Conservation (phyloP, 2,888 invertebrate species). For the Spilosoma lubricipeda region DNA sequence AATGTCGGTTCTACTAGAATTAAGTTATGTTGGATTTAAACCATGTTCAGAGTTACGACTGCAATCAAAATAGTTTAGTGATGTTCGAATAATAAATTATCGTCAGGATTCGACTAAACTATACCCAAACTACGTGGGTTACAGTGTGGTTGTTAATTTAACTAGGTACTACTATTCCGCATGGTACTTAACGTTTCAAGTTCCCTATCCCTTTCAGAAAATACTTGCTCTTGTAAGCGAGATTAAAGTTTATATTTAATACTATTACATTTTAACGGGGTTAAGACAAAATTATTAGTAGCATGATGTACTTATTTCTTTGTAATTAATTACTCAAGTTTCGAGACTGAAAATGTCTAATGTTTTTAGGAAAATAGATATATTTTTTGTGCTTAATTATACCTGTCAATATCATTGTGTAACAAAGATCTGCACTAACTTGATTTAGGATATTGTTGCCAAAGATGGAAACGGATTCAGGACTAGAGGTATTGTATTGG, state of each 20-base stretch:
- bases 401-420: slow-evolving; percentile 15
- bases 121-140: slow-evolving; percentile 15
- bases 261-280: slow-evolving; percentile 23
- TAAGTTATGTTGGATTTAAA: neutral
- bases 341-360: slow-evolving; percentile 41
- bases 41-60: slow-evolving; percentile 13
- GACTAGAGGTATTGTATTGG: slow-evolving; percentile 14
- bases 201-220: slow-evolving; percentile 25
- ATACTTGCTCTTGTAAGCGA: slow-evolving; percentile 23
- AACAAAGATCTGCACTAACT: neutral
- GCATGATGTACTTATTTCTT: slow-evolving; percentile 28
- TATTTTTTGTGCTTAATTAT: slow-evolving; percentile 25
- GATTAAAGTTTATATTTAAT: slow-evolving; percentile 14
- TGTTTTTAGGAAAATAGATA: slow-evolving; percentile 34
- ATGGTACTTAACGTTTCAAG: slow-evolving; percentile 26
- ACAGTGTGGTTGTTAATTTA: slow-evolving; percentile 27
- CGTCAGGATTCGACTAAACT: slow-evolving; percentile 14
- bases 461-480: slow-evolving; percentile 9
- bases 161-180: slow-evolving; percentile 22
- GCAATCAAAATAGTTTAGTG: slow-evolving; percentile 16
- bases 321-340: slow-evolving; percentile 46
- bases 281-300: slow-evolving; percentile 27
- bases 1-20: neutral
- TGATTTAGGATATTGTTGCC: slow-evolving; percentile 5
- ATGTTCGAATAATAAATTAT: slow-evolving; percentile 21